Base-by-base conservation (phyloP, 2,797 vertebrate genomes). In the Muscicapa striata region DNA sequence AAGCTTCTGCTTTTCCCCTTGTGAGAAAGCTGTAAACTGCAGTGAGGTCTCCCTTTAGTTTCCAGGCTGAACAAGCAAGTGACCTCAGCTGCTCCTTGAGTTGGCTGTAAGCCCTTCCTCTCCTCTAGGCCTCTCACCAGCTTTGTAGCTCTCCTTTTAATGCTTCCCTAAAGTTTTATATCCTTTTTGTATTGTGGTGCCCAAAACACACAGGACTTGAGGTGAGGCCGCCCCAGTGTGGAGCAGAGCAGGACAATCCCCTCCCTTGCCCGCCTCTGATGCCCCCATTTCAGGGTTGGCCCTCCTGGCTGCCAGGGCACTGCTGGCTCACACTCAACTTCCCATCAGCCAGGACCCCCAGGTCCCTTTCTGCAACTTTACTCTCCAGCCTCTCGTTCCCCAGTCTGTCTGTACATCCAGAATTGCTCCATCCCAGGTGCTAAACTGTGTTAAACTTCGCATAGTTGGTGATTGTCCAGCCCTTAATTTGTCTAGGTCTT, bases 201-300 rank as follows among this genome's bases (percentile, higher is more conserved):
- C 73, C 18, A 7, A 45, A 70, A 26, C 24, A 27, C 29, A 15
- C 21, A 45, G 15, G 2, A 52, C 18, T 64, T 0, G 0, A 58
- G 51, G 21, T 64, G 52, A 52, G 26, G 21, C 45, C 0, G 0
- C 21, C 4, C 2, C 38, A 51, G 29, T 12, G n/a, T 13, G 64
- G n/a, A 30, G 51, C 15, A 77, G 38, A 58, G n/a, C 0, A 0
- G 40, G 26, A 46, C 52, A 70, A 3, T 84, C n/a, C 13, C 18
- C 15, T 52, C n/a, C 38, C 21, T 41, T 38, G 5, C 12, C 38
- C 0, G 0, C 14, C 51, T 55, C 11, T 15, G n/a, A 11, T 40
- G n/a, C 14, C 20, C 16, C 20, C 20, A 11, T 29, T 14, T 26
- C 38, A 45, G 0, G 1, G 1, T 1, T 77, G 72, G 9, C 24